Evolutionary conservation across 2,888 invertebrate genomes (phyloP).

Genomic region (Trissoscelio sp.): DNA sequence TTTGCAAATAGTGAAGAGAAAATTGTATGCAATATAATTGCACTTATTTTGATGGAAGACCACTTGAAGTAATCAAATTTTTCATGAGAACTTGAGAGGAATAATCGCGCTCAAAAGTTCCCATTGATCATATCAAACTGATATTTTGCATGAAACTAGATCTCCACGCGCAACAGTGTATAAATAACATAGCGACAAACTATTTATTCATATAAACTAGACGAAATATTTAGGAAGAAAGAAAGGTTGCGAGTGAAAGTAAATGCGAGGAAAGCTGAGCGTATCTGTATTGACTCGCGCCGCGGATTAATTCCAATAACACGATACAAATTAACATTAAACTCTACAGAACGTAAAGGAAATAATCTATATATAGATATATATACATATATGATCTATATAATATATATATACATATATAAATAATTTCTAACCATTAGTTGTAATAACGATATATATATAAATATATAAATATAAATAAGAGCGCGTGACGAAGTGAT

Average conservation of each 20-base stretch:
- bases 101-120: conserved; percentile 3
- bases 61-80: conserved; percentile 24
- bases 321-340: conserved; percentile 70
- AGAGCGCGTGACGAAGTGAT: conserved; percentile 23
- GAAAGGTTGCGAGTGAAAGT: conserved; percentile 61
- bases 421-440: conserved; percentile 73
- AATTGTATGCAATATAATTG: too few species aligned
- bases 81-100: neutral
- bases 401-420: conserved; percentile 70
- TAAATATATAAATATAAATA: conserved; percentile 57
- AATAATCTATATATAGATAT: too few species aligned
- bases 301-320: conserved; percentile 72
- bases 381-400: too few species aligned
- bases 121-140: conserved; percentile 47
- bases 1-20: too few species aligned
- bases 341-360: conserved; percentile 67
- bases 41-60: too few species aligned
- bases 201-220: conserved; percentile 77
- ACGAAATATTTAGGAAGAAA: conserved; percentile 56
- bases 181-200: conserved; percentile 77
- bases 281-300: conserved; percentile 52
- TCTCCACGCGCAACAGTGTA: conserved; percentile 80
- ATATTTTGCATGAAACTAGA: conserved; percentile 75
- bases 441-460: conserved; percentile 62
- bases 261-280: conserved; percentile 53